Conservation (phyloP, 2,797 vertebrate genomes). For the Lepus oiostolus region DNA sequence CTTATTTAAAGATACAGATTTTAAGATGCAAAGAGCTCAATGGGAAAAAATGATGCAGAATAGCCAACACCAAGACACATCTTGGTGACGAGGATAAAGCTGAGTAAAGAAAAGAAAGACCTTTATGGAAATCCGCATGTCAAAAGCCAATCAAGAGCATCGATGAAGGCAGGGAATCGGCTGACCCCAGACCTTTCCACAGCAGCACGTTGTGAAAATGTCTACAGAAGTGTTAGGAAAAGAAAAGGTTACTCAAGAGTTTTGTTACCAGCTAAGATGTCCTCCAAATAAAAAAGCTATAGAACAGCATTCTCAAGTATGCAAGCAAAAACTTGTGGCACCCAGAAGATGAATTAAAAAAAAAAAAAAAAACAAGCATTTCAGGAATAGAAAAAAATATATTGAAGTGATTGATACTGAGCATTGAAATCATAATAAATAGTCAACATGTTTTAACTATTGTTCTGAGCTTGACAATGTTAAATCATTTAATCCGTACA, state of each 20-base stretch:
- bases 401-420: not conserved
- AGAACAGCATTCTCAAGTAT: not conserved
- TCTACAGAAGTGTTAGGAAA: not conserved
- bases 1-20: not conserved
- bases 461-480: not conserved
- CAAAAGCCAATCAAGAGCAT: not conserved
- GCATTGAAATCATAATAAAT: not conserved
- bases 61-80: not conserved
- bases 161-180: not conserved
- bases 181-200: not conserved
- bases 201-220: not conserved
- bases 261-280: not conserved
- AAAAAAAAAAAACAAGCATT: not conserved
- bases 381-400: not conserved
- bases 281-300: not conserved
- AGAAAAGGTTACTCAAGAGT: not conserved
- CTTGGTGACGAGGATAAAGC: not conserved
- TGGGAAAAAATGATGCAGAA: not conserved
- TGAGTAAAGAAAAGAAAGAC: not conserved
- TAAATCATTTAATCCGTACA: not conserved
- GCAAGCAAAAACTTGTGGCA: not conserved
- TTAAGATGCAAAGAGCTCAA: not conserved
- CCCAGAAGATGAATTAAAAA: not conserved
- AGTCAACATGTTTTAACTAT: not conserved
- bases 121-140: not conserved